These are phyloP conservation scores for Stramonita haemastoma DNA, from an alignment of 2,888 invertebrate genomes.

Conservation along the genomic window DNA sequence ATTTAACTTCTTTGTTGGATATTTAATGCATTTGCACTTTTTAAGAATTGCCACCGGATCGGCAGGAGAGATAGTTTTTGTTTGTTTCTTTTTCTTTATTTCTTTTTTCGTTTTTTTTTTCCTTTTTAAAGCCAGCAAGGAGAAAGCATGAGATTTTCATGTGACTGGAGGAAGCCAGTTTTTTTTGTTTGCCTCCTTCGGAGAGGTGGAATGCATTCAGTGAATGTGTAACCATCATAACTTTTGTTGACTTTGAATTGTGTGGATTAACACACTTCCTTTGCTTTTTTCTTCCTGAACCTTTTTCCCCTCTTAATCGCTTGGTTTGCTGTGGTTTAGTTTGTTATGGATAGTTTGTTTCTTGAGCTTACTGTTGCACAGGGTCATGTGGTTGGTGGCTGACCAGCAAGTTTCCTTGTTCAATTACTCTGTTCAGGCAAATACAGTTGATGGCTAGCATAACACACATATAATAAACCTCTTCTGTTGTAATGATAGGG, in stretches of 20 bases:
- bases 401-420: conserved; percentile 8
- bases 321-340: conserved; percentile 42
- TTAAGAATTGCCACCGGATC: conserved; percentile 7
- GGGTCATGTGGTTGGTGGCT: conserved; percentile 24
- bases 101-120: too few relatives aligned
- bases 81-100: not conserved
- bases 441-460: conserved; percentile 26
- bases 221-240: conserved; percentile 40
- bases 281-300: conserved; percentile 8
- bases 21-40: too few relatives aligned
- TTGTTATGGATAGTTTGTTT: conserved; percentile 21
- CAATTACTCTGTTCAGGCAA: conserved; percentile 12
- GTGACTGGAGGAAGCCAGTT: conserved; percentile 7
- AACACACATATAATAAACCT: not conserved
- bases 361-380: conserved; percentile 37
- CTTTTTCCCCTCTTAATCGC: not conserved
- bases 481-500: not conserved
- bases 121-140: not conserved
- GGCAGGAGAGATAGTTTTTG: not conserved
- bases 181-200: not conserved
- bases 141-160: not conserved
- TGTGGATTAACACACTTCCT: conserved; percentile 30
- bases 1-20: not conserved
- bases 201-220: conserved; percentile 17
- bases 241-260: conserved; percentile 44